Evolutionary conservation across 2,888 invertebrate genomes (phyloP).

Genomic region (Tanaodytes sp.): DNA sequence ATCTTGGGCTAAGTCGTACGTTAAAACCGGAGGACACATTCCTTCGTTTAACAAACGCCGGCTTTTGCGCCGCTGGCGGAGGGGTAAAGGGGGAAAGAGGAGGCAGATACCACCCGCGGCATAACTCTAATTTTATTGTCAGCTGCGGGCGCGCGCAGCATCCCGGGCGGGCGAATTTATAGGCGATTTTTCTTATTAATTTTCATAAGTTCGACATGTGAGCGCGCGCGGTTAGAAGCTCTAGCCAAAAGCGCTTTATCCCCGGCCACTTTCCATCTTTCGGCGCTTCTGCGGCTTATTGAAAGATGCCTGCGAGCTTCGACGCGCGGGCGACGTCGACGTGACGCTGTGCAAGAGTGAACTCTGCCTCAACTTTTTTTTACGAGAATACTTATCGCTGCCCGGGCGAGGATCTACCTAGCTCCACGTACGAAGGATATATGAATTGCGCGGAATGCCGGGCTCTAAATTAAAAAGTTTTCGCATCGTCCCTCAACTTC

Average conservation of each 20-base stretch:
- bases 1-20: slow-evolving; percentile 71
- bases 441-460: slow-evolving; percentile 53
- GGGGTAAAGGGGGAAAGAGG: slow-evolving; percentile 10
- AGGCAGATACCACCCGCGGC: slow-evolving; percentile 54
- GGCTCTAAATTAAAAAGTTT: slow-evolving; percentile 55
- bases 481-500: slow-evolving; percentile 17
- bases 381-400: slow-evolving; percentile 60
- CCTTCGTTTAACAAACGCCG: slow-evolving; percentile 69
- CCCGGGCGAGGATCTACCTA: slow-evolving; percentile 49
- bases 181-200: slow-evolving; percentile 73
- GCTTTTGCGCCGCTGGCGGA: slow-evolving; percentile 4
- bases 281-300: slow-evolving; percentile 55
- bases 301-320: slow-evolving; percentile 57
- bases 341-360: slow-evolving; percentile 50
- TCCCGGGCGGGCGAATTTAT: slow-evolving; percentile 67
- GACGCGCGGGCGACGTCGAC: slow-evolving; percentile 43
- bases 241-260: slow-evolving; percentile 58
- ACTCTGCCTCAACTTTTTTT: slow-evolving; percentile 59
- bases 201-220: slow-evolving; percentile 73
- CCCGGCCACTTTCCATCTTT: slow-evolving; percentile 43
- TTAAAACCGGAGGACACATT: slow-evolving; percentile 69
- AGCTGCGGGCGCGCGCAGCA: slow-evolving; percentile 59
- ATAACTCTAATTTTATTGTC: slow-evolving; percentile 73
- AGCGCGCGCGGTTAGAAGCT: slow-evolving; percentile 60
- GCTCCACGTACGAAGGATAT: slow-evolving; percentile 53